Evolutionary conservation across 1,140 invertebrate genomes (phyloP).

Genomic region (Oedothorax gibbosus): DNA sequence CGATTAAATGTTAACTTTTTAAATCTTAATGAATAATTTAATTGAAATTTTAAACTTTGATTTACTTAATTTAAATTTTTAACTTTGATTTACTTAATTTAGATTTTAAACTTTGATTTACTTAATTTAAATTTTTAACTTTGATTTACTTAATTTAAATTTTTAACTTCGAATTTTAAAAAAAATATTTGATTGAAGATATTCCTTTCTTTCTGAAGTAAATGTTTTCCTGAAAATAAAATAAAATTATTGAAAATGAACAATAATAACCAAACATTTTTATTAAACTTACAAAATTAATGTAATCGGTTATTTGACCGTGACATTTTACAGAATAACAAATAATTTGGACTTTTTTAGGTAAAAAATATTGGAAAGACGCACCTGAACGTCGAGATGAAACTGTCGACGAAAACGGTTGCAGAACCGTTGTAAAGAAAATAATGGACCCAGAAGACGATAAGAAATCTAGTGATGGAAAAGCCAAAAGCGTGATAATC

Average conservation of each 20-base stretch:
- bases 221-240: too few species aligned
- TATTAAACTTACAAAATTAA: too few species aligned
- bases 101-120: not conserved
- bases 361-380: slow-evolving; percentile 52
- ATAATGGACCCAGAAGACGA: slow-evolving; percentile 33
- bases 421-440: slow-evolving; percentile 54
- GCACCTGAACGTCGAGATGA: slow-evolving; percentile 40
- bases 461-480: slow-evolving; percentile 12
- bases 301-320: too few species aligned
- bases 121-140: not conserved
- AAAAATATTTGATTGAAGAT: too few species aligned
- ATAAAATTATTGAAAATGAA: too few species aligned
- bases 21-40: not conserved
- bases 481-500: slow-evolving; percentile 49
- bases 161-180: too few species aligned
- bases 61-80: not conserved
- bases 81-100: not conserved
- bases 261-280: too few species aligned
- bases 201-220: too few species aligned
- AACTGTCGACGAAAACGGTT: slow-evolving; percentile 47
- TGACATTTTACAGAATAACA: too few species aligned
- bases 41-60: not conserved
- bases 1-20: not conserved
- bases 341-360: not conserved
- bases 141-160: not conserved